A percentile compares a stretch with the other conserved stretches of the same genome.
phyloP scores from a whole-genome alignment of 2,113 vertebrate species.

The Gallinago undulata region DNA sequence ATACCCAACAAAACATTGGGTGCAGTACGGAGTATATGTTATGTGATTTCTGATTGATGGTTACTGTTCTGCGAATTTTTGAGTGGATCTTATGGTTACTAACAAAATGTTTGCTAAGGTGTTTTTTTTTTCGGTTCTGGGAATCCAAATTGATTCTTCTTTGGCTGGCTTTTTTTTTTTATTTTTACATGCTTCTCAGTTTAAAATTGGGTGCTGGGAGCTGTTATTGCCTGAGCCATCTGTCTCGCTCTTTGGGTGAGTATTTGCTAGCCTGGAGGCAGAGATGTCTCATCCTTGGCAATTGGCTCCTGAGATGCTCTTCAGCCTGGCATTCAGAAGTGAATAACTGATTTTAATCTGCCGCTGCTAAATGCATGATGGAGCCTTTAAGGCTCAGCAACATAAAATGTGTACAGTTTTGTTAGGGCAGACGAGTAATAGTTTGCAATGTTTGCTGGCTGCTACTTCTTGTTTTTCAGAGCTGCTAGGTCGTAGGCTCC shows the following conservation, averaged over 20 bases:
- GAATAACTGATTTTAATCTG: background rate
- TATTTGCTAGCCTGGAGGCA: background rate
- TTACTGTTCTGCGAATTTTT: background rate
- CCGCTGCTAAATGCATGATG: background rate
- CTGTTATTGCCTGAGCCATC: background rate
- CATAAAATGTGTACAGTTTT: background rate
- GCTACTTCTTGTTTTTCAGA: background rate
- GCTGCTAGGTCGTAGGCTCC: background rate
- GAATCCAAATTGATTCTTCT: background rate
- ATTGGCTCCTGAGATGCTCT: background rate
- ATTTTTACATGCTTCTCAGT: background rate
- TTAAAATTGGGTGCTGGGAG: background rate
- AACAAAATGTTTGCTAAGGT: background rate
- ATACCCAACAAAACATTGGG: background rate
- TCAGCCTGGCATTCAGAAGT: background rate
- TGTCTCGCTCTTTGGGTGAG: background rate
- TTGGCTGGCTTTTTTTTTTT: background rate
- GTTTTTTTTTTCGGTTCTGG: background rate
- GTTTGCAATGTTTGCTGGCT: background rate
- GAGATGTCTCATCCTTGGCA: background rate
- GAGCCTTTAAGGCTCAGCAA: background rate
- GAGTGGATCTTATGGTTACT: background rate
- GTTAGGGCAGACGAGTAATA: background rate
- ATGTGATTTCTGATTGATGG: background rate
- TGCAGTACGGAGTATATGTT: background rate